Conservation (phyloP, 2,797 vertebrate genomes). For the Cryptoprocta ferox region DNA sequence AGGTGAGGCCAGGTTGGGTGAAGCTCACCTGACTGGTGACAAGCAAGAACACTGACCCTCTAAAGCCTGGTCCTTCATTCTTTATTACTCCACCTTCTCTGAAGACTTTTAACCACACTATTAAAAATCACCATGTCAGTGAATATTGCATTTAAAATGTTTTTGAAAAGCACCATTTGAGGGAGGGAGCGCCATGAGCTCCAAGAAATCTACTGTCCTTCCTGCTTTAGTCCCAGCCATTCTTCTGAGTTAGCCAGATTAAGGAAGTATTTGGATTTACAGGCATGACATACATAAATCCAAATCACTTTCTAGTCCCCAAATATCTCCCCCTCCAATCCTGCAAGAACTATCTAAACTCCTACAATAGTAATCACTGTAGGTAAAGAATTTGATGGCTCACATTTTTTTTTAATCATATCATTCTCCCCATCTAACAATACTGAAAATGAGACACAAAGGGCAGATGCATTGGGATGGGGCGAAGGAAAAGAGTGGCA, state of each 20-base stretch:
- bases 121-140: neutral
- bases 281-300: neutral
- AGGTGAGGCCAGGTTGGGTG: neutral
- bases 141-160: neutral
- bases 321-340: neutral
- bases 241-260: neutral
- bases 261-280: neutral
- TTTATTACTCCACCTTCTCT: neutral
- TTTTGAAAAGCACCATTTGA: slow-evolving; percentile 41
- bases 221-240: neutral
- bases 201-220: neutral
- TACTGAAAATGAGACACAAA: neutral
- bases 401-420: neutral
- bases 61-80: neutral
- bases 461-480: neutral
- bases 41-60: neutral
- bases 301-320: neutral
- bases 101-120: neutral
- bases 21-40: neutral
- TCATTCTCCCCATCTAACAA: neutral
- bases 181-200: neutral
- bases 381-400: neutral
- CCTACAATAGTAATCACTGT: neutral
- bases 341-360: neutral
- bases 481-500: neutral